Base-by-base conservation (phyloP, 2,888 invertebrate genomes). In the Eupithecia inturbata region DNA sequence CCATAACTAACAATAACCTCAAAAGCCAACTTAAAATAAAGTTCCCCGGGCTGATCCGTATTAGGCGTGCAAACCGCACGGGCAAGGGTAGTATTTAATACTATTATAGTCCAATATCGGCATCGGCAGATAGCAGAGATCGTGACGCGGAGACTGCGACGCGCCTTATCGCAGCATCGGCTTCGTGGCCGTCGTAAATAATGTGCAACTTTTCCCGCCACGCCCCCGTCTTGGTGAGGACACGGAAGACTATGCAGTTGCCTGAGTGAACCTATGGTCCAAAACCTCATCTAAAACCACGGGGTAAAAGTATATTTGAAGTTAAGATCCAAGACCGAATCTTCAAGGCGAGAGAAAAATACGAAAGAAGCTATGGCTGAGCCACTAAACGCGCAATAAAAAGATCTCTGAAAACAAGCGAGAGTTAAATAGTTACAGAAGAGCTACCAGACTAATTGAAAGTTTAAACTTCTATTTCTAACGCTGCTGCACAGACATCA, bases 131-230 rank as follows among this genome's bases (percentile, higher is more conserved):
- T 93, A 93, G 92, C 82, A 80, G 77, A 92, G 93, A 94, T 94
- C 94, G 94, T 94, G 94, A 94, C 93, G 92, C 88, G 89, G 92
- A 87, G 92, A 89, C 90, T 92, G 92, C 93, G 93, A 94, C 93
- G 93, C 91, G 91, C 91, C 91, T 94, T 94, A 94, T 94, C 94
- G 91, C 88, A 83, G 89, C 90, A 94, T 93, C 94, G 92, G 85
- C 88, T 92, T 94, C 94, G 94, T 94, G 94, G 93, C 85, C 88
- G 85, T 91, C 92, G 94, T 94, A 94, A 93, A 94, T 94, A 94
- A 93, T 92, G 92, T 90, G 92, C 92, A 93, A 92, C 92, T 93
- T 93, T 94, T 92, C 92, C 93, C 92, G 93, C 89, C 92, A 92
- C 94, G 93, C 94, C 93, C 89, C 91, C 87, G 78, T 80, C 77